Evolutionary conservation across 2,113 vertebrate species (phyloP).

Genomic region (Onychorhynchus coronatus): DNA sequence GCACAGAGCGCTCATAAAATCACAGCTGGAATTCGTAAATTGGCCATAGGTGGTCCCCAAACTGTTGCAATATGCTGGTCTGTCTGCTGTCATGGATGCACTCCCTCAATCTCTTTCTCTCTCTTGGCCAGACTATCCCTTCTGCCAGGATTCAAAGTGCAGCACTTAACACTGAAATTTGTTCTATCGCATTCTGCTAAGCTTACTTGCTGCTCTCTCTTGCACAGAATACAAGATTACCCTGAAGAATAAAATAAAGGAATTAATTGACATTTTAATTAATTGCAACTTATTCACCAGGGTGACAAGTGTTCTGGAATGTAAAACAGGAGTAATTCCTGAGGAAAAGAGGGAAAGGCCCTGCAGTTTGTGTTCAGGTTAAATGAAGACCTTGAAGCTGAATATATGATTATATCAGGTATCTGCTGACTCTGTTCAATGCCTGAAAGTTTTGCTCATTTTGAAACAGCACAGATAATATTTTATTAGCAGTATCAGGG

Average conservation of each 20-base stretch:
- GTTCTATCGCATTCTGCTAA: neutral
- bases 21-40: neutral
- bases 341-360: slow-evolving; percentile 1
- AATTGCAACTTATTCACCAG: slow-evolving; percentile 57
- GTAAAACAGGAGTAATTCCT: slow-evolving; percentile 36
- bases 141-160: neutral
- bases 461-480: neutral
- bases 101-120: neutral
- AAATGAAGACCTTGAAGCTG: slow-evolving; percentile 21
- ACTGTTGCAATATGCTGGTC: neutral
- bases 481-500: neutral
- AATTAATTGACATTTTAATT: slow-evolving; percentile 72
- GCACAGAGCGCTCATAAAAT: neutral
- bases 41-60: neutral
- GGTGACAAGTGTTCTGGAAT: slow-evolving; percentile 57
- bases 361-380: slow-evolving; percentile 29
- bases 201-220: neutral
- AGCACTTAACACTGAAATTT: neutral
- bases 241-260: slow-evolving; percentile 62
- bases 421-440: neutral
- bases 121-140: neutral
- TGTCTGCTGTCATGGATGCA: neutral
- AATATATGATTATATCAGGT: neutral
- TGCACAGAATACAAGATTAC: slow-evolving; percentile 60
- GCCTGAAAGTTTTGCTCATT: neutral